phyloP scores from a whole-genome alignment of 2,888 invertebrate species.

The Sympetrum striolatum region DNA sequence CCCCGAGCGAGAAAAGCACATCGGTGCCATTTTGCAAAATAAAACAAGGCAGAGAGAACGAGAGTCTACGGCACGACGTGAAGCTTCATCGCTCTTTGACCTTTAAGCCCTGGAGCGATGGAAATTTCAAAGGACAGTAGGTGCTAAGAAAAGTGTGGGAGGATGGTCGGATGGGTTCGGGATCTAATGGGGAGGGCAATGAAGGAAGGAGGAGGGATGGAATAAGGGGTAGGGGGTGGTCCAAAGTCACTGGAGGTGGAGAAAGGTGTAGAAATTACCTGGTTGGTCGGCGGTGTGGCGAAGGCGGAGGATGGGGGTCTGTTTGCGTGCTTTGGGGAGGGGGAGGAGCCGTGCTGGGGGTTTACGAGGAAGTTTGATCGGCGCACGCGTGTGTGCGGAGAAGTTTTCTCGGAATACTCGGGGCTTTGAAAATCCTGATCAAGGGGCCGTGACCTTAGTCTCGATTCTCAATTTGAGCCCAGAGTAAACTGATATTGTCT shows the following conservation, averaged over 20 bases:
- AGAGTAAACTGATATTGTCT: constrained; percentile 35
- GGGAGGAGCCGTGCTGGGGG: neutral
- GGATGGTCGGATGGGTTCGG: neutral
- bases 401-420: neutral
- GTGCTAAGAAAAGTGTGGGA: neutral
- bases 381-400: neutral
- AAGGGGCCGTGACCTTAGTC: constrained; percentile 22
- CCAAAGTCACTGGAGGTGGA: neutral
- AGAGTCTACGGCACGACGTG: neutral
- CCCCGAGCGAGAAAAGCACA: no score
- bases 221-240: neutral
- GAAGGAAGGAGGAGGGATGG: neutral
- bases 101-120: neutral
- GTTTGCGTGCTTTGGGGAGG: neutral
- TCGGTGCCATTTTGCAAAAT: no score
- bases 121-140: neutral
- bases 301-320: neutral
- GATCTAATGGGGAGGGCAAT: neutral
- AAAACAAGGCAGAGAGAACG: no score
- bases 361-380: neutral
- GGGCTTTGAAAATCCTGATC: constrained; percentile 8
- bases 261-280: neutral
- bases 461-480: constrained; percentile 37
- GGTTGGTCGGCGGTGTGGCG: neutral
- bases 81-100: neutral